These are phyloP conservation scores for Rhizoglyphus robini DNA, from an alignment of 1,140 invertebrate species.

Conservation along the genomic window DNA sequence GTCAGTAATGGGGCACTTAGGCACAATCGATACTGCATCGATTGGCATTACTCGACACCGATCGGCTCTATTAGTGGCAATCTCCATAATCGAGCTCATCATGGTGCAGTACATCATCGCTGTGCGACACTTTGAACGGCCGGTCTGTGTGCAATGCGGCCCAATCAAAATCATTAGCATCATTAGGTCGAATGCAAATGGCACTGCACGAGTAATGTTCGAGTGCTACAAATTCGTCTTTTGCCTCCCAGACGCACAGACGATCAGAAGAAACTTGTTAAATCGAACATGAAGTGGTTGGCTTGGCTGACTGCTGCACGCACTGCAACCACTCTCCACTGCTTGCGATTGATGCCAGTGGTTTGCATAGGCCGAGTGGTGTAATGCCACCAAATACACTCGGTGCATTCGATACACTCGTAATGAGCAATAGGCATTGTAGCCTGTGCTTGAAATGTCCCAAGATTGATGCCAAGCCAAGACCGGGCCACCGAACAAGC, in stretches of 20 bases:
- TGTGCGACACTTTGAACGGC: no score
- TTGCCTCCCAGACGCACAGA: not conserved
- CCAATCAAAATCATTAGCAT: constrained; percentile 15
- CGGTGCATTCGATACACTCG: not conserved
- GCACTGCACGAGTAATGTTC: not conserved
- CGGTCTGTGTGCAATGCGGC: no score
- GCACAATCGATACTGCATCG: not conserved
- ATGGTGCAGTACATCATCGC: constrained; percentile 1
- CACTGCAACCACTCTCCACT: no score
- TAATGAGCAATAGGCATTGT: no score
- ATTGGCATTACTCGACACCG: not conserved
- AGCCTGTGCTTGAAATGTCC: no score
- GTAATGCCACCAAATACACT: not conserved
- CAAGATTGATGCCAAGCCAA: no score
- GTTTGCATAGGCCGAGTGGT: not conserved
- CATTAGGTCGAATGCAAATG: constrained; percentile 12
- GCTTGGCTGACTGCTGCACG: not conserved
- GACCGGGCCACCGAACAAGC: no score
- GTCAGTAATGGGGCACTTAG: constrained; percentile 4
- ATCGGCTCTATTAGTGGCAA: not conserved
- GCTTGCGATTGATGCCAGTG: not conserved
- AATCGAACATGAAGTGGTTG: not conserved
- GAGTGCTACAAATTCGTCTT: not conserved
- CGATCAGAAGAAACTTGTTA: not conserved
- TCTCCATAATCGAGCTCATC: constrained; percentile 14